Conservation (phyloP, 2,113 vertebrate genomes). For the Sylvietta virens region DNA sequence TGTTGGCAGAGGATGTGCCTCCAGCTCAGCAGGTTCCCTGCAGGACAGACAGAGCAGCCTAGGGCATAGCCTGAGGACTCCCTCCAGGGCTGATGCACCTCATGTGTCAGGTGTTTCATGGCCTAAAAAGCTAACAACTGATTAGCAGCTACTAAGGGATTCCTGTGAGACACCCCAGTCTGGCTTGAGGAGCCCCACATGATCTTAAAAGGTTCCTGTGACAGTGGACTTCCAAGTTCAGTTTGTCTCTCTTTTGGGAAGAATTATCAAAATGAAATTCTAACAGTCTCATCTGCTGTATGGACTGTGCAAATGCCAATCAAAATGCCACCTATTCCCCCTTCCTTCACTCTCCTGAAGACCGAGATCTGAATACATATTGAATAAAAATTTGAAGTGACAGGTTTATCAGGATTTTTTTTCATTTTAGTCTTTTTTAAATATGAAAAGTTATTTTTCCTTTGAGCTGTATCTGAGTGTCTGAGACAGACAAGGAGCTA, state of each 20-base stretch:
- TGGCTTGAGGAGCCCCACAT: background rate
- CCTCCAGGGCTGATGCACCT: background rate
- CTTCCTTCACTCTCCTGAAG: background rate
- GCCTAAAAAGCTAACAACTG: background rate
- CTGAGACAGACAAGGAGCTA: background rate
- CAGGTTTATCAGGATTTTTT: background rate
- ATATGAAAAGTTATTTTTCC: background rate
- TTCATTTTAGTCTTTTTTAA: background rate
- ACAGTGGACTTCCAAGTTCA: background rate
- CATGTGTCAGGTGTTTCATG: background rate
- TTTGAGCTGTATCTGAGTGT: background rate
- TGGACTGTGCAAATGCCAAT: background rate
- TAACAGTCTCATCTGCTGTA: background rate
- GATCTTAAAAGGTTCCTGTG: background rate
- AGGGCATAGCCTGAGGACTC: background rate
- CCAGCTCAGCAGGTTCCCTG: background rate
- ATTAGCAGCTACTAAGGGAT: background rate
- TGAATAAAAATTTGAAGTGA: background rate
- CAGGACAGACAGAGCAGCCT: background rate
- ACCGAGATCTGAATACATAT: background rate
- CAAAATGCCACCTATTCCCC: background rate
- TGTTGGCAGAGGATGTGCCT: background rate
- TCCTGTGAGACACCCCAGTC: fast-evolving
- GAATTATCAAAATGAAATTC: background rate
- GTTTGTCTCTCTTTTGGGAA: background rate